Evolutionary conservation across 2,113 vertebrate genomes (phyloP).

Genomic region (Sialia sialis): DNA sequence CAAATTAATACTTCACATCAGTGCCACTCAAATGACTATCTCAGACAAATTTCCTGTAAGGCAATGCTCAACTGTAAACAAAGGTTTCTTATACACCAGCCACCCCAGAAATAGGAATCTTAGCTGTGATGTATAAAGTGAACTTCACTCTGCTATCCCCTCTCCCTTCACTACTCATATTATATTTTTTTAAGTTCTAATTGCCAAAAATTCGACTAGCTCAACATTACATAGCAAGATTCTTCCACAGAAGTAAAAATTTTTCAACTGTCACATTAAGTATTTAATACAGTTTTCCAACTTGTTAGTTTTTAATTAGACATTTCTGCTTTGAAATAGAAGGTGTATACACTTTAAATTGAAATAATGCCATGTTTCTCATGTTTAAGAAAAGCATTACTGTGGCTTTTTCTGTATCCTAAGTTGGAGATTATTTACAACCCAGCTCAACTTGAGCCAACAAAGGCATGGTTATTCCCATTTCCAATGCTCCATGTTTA

Average conservation of each 20-base stretch:
- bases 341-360: background rate
- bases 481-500: background rate
- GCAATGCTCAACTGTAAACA: background rate
- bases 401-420: background rate
- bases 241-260: background rate
- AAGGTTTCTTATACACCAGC: background rate
- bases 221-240: background rate
- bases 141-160: background rate
- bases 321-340: background rate
- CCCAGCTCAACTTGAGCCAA: background rate
- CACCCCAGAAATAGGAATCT: background rate
- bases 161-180: background rate
- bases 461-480: background rate
- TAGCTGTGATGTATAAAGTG: background rate
- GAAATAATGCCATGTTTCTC: background rate
- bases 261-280: background rate
- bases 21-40: background rate
- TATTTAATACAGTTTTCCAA: background rate
- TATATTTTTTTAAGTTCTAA: background rate
- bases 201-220: background rate
- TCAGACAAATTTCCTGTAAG: background rate
- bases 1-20: background rate
- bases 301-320: background rate
- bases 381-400: background rate
- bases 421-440: background rate